These are phyloP conservation scores for Picus viridis DNA, from an alignment of 2,797 vertebrate species.

Conservation along the genomic window DNA sequence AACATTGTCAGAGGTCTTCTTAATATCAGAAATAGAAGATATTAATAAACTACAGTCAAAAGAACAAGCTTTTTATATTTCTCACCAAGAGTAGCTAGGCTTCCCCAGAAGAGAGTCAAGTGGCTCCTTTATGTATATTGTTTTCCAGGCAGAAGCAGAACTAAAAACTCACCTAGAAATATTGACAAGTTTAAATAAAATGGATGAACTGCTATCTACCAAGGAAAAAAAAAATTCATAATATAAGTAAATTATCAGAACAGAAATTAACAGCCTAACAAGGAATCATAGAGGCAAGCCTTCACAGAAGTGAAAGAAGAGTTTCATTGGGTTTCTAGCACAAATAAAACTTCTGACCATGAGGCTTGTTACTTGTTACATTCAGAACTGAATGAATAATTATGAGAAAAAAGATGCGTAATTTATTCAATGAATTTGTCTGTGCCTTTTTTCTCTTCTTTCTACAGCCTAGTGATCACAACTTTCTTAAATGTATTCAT, in stretches of 20 bases:
- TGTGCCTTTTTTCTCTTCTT: neutral
- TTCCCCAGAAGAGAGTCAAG: neutral
- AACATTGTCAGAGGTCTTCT: neutral
- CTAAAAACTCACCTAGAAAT: neutral
- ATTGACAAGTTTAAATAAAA: neutral
- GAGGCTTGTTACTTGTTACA: constrained; percentile 16
- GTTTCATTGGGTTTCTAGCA: neutral
- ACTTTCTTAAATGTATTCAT: constrained; percentile 47
- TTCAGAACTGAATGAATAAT: constrained; percentile 50
- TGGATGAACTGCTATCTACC: neutral
- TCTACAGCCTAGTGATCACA: constrained; percentile 3
- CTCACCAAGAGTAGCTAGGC: neutral
- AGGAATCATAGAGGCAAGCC: neutral
- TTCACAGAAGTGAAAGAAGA: neutral
- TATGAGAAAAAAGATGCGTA: constrained; percentile 42
- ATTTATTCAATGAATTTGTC: constrained; percentile 54
- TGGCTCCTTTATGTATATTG: neutral
- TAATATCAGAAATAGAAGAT: neutral
- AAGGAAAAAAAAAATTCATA: neutral
- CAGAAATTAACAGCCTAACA: neutral
- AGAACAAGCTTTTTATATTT: neutral
- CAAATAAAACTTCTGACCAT: neutral
- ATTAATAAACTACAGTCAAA: neutral
- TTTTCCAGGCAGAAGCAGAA: neutral
- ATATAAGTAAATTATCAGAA: neutral